Base-by-base conservation (phyloP, 2,797 vertebrate species). In the Chaetophractus vellerosus region DNA sequence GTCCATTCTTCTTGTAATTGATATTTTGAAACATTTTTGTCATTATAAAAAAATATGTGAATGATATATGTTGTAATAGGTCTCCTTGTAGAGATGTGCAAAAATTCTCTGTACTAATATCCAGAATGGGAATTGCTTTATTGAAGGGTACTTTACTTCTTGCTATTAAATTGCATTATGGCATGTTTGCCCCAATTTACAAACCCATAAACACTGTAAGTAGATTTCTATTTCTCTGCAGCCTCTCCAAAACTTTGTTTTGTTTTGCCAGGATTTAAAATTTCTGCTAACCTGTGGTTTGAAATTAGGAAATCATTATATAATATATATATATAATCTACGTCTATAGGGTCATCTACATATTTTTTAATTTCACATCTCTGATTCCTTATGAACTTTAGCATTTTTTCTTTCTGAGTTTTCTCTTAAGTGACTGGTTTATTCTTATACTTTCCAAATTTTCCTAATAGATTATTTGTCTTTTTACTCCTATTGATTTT, bases 401-500 rank as follows among this genome's bases (percentile, higher is more conserved):
- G 7, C 2, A 61, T 61, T 61, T 26, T 50, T 61, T 84, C 10
- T 69, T 81, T 28, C 38, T 23, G 9, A 21, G 12, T 76, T 82
- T 28, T 48, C 9, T 64, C n/a, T 78, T 36, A 4, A 26, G 23
- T 82, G 55, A 91, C 36, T 52, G 15, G 8, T 55, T 48, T 91
- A 8, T n/a, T 79, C 18, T 80, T 41, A 48, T 5, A 48, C 48
- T 74, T 88, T 92, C 38, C 26, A 12, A 12, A 9, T 64, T 78
- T 85, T 90, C 69, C 50, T 38, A 38, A 38, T 38, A 38, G 38
- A 38, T 71, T 64, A 50, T 48, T 33, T 55, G 0, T 33, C 50
- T n/a, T 80, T 96, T 69, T 41, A 23, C 36, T 75, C 15, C 23
- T 48, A 48, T 57, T 94, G 63, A 81, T 81, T 72, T 93, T 38